Conservation (phyloP, 2,113 vertebrate genomes). For the Ailuropoda melanoleuca region DNA sequence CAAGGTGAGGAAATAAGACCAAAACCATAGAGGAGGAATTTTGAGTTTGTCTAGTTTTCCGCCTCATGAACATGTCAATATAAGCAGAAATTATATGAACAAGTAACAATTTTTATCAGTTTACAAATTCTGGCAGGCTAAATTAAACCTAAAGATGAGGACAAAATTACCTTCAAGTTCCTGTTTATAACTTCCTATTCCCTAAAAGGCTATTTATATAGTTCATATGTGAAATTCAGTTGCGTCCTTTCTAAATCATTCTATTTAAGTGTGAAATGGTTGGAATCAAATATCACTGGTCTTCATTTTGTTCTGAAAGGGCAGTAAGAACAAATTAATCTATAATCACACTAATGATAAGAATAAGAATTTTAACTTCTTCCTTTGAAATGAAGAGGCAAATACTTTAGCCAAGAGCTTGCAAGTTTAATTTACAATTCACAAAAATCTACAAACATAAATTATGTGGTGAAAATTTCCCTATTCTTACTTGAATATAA, state of each 20-base stretch:
- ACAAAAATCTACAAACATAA: conserved; percentile 71
- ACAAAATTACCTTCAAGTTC: conserved; percentile 29
- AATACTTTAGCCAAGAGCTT: conserved; percentile 59
- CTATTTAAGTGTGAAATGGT: conserved; percentile 35
- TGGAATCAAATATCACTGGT: conserved; percentile 32
- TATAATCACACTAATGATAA: conserved; percentile 23
- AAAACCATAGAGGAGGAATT: not conserved
- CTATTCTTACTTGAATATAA: conserved; percentile 53
- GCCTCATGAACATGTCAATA: not conserved
- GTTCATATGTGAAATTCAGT: not conserved
- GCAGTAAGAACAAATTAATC: conserved; percentile 54
- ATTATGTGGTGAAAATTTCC: conserved; percentile 52
- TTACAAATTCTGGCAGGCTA: conserved; percentile 38
- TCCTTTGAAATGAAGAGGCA: conserved; percentile 56
- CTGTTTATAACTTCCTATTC: not conserved
- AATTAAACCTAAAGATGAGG: conserved; percentile 14
- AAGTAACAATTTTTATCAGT: conserved; percentile 9
- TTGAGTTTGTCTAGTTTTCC: not conserved
- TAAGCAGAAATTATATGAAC: conserved; percentile 1
- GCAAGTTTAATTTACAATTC: conserved; percentile 68
- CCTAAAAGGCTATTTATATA: conserved; percentile 20
- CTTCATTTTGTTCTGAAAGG: conserved; percentile 60
- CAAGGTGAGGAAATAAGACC: not conserved
- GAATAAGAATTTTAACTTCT: conserved; percentile 46
- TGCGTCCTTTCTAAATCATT: conserved; percentile 19